Conservation (phyloP, 2,113 vertebrate genomes). For the Anolis carolinensis region DNA sequence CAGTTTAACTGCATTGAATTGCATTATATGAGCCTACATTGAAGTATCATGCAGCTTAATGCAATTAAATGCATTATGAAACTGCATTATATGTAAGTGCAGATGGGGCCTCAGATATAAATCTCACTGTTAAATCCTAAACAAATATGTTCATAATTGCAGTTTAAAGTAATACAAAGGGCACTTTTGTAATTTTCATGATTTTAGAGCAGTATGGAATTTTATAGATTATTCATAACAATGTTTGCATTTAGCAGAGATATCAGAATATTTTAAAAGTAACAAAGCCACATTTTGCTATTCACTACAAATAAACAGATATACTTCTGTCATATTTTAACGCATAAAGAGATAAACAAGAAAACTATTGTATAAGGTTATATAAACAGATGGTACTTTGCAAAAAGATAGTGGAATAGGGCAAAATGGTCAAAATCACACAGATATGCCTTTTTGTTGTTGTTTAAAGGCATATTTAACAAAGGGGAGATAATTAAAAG, state of each 20-base stretch:
- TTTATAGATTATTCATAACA: not conserved
- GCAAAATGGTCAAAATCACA: not conserved
- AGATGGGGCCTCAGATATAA: not conserved
- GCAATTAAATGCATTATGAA: too few species aligned
- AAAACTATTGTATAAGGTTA: not conserved
- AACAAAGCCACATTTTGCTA: not conserved
- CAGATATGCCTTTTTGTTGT: not conserved
- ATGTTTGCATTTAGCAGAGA: accelerated
- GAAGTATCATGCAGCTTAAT: too few species aligned
- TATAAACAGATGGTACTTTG: not conserved
- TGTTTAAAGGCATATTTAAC: not conserved
- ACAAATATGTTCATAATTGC: not conserved
- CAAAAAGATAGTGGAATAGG: not conserved
- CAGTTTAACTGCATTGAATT: too few species aligned
- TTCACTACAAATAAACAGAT: not conserved
- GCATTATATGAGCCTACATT: too few species aligned
- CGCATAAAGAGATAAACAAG: not conserved
- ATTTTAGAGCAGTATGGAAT: not conserved
- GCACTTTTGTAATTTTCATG: not conserved
- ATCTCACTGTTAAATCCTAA: not conserved
- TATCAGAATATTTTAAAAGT: not conserved
- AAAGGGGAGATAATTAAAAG: not conserved
- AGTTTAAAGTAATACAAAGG: not conserved
- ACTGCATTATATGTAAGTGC: too few species aligned
- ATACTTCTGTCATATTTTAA: not conserved